phyloP scores from a whole-genome alignment of 35 echinoderm and acorn worm species.

The Acanthaster planci region DNA sequence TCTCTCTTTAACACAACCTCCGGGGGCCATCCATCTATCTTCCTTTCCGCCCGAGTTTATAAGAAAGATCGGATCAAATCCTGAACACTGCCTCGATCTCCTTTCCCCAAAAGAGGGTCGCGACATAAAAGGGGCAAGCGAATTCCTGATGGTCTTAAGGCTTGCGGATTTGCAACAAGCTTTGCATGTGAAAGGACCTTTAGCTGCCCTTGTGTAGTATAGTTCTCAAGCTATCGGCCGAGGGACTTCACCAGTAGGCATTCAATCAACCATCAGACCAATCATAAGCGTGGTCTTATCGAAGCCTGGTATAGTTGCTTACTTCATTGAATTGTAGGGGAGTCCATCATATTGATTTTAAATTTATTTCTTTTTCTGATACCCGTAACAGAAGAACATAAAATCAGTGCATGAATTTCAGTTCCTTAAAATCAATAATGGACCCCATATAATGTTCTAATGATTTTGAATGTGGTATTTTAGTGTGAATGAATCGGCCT shows the following conservation, averaged over 20 bases:
- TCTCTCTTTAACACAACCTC: conserved; percentile 11
- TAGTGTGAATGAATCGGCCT: no score
- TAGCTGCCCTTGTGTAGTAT: neutral
- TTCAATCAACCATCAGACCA: conserved; percentile 19
- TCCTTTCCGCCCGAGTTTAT: conserved; percentile 22
- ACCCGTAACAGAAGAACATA: no score
- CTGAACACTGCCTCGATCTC: conserved; percentile 15
- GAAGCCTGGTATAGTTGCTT: no score
- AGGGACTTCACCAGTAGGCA: neutral
- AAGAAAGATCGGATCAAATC: conserved; percentile 28
- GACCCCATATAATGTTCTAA: no score
- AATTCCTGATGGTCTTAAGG: conserved; percentile 10
- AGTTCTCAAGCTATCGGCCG: neutral
- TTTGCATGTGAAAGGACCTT: conserved; percentile 26
- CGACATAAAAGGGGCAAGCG: conserved; percentile 3
- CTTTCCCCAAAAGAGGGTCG: conserved; percentile 18
- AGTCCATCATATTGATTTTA: no score
- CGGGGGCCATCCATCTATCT: conserved; percentile 10
- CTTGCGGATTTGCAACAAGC: conserved; percentile 28
- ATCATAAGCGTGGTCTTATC: neutral
- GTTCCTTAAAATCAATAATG: no score
- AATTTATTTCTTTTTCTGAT: no score
- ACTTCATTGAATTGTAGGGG: no score
- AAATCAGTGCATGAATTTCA: no score
- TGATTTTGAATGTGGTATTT: no score